These are phyloP conservation scores for Trogon melanurus DNA, from an alignment of 2,113 vertebrate species.

Conservation along the genomic window DNA sequence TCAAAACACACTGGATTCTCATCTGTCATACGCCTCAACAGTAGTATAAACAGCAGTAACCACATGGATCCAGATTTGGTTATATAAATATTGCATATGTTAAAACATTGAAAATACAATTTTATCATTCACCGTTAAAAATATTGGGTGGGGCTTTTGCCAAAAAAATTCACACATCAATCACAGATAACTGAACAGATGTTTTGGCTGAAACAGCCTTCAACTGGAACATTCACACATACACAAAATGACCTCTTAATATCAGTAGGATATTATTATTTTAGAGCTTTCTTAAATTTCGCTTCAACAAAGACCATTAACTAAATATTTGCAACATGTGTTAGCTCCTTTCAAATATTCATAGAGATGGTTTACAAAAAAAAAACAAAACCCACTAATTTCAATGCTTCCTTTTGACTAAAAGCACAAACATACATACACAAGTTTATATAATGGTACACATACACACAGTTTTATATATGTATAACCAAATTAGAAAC, in stretches of 20 bases:
- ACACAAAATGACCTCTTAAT: background rate
- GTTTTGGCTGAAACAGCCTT: background rate
- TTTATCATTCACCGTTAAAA: background rate
- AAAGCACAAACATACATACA: background rate
- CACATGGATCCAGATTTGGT: background rate
- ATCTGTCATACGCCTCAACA: background rate
- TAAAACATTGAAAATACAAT: background rate
- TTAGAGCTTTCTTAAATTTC: background rate
- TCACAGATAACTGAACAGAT: background rate
- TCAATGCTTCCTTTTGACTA: background rate
- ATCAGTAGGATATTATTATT: background rate
- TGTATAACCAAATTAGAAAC: background rate
- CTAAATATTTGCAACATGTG: slow-evolving; percentile 19
- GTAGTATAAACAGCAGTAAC: slow-evolving; percentile 10
- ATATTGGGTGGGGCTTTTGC: background rate
- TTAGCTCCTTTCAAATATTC: slow-evolving; percentile 24
- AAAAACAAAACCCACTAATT: background rate
- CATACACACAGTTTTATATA: background rate
- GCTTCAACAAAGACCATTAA: background rate
- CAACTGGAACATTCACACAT: background rate
- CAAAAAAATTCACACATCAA: background rate
- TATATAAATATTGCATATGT: background rate
- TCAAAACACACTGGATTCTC: background rate
- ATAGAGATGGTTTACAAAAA: background rate
- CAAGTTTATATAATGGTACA: background rate